Evolutionary conservation across 1,140 invertebrate genomes (phyloP), one percentile per base, ranked within the genome.

Genomic region (Drepana arcuata): DNA sequence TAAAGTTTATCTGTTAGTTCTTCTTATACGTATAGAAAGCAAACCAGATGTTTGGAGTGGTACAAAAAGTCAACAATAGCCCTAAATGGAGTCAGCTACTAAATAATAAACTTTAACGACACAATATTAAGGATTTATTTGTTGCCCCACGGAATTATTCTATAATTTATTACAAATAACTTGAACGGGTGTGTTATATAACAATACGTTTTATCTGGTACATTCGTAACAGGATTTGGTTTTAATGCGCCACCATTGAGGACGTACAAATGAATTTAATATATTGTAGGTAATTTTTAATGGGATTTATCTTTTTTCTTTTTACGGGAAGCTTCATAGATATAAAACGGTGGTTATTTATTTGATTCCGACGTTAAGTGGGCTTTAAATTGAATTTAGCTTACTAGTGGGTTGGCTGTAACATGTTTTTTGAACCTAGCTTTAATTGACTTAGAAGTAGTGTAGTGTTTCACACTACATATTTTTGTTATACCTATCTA

Each of bases 91-190:
- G 62, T 72, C 68, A 75, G 72, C 77, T 68, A 78, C 67, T 74
- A 78, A 78, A 81, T 81, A 74, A 81, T 78, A 80, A 80, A 78
- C 43, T 80, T 78, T 80, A 80, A 80, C 69, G 75, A 80, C 75
- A 80, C 72, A 71, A 74, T 78, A 81, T 78, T 81, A 81, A 69
- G 70, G 60, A 78, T 81, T 77, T 81, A 81, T 81, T 77, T 74
- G 67, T 72, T 69, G 47, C 43, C 47, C 41, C 55, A 55, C 57
- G 49, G 69, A 80, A 75, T 75, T 72, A 78, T 78, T 67, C 49
- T 57, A 2, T 26, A 26, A 26, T 26, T 77, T 81, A 81, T 81
- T 78, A 81, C 77, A 74, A 77, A 81, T 81, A 74, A 74, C 61
- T 64, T 37, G 35, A 37, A 50, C 48, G 41, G 18, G 18, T 21